Evolutionary conservation across 1,140 invertebrate genomes (phyloP), one percentile per base, ranked within the genome.

Genomic region (Anoplolepis gracilipes): DNA sequence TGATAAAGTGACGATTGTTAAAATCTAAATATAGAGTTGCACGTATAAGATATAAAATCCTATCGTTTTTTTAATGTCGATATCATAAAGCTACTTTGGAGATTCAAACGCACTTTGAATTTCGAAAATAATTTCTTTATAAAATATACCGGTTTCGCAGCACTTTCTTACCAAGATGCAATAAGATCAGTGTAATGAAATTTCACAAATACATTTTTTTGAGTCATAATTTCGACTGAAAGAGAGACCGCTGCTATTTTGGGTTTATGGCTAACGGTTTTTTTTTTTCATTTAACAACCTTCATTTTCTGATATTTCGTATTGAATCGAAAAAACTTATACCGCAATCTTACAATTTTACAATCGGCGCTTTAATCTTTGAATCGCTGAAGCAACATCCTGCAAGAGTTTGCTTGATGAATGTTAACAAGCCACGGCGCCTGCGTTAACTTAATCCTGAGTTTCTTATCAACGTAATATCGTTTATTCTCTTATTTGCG

Each of bases 101-200:
- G 76, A 77, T 65, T 33, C 16, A 62, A 61, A n/a, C 42, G 13
- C 19, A 33, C 19, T 64, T 28, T 16, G 46, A 88, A 84, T 84
- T 76, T 70, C 55, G 59, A 75, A 84, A 77, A 79, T 75, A 55
- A 88, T 85, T 72, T 69, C 8, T 49, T 57, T 16, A 42, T 46
- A 69, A 88, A 81, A 88, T 81, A 75, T 62, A 55, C 53, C 42
- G 53, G n/a, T n/a, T 64, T 55, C 25, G 28, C 36, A 13, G 25
- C 28, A 28, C 10, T 49, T 82, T 57, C 53, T 53, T 36, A 46
- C 28, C 33, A 76, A 33, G 22, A 30, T 39, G 25, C 42, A 59
- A 53, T 69, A 53, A 30, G 72, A 46, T 33, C 73, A 62, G 10
- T 30, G 28, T 61, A 64, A 87, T 64, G 59, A 76, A 57, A 76